Evolutionary conservation across 2,888 invertebrate species (phyloP).

Genomic region (Molorchus minor): DNA sequence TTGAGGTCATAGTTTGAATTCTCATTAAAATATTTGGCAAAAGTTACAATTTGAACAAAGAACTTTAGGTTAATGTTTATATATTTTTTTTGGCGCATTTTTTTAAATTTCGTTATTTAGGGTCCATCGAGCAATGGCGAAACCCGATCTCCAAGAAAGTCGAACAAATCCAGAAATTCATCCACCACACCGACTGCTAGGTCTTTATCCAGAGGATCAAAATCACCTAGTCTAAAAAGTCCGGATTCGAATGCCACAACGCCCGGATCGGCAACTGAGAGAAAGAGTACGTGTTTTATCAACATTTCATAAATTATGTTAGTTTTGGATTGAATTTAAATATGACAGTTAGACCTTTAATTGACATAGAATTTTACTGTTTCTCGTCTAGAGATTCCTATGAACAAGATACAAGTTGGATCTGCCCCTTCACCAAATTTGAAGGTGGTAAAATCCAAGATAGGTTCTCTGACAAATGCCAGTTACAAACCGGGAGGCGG

Average conservation of each 20-base stretch:
- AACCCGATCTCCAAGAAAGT: conserved; percentile 76
- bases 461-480: conserved; percentile 90
- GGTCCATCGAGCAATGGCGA: conserved; percentile 70
- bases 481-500: conserved; percentile 91
- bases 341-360: too few relatives aligned
- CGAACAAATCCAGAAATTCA: conserved; percentile 65
- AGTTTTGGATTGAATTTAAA: too few relatives aligned
- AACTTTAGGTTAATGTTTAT: too few relatives aligned
- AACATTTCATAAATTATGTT: too few relatives aligned
- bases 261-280: conserved; percentile 66
- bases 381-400: conserved; percentile 83
- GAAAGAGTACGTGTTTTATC: conserved; percentile 76
- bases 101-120: conserved; percentile 34
- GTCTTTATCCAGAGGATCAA: conserved; percentile 61
- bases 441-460: conserved; percentile 91
- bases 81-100: neutral
- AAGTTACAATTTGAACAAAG: too few relatives aligned
- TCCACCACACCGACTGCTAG: conserved; percentile 58
- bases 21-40: too few relatives aligned
- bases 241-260: conserved; percentile 71
- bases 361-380: too few relatives aligned
- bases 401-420: conserved; percentile 94
- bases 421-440: conserved; percentile 91
- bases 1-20: too few relatives aligned
- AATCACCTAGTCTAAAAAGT: conserved; percentile 71